Evolutionary conservation across 53 echinoderm and acorn worm genomes (phyloP), one percentile per base, ranked within the genome.

Genomic region (Luidia sarsii): DNA sequence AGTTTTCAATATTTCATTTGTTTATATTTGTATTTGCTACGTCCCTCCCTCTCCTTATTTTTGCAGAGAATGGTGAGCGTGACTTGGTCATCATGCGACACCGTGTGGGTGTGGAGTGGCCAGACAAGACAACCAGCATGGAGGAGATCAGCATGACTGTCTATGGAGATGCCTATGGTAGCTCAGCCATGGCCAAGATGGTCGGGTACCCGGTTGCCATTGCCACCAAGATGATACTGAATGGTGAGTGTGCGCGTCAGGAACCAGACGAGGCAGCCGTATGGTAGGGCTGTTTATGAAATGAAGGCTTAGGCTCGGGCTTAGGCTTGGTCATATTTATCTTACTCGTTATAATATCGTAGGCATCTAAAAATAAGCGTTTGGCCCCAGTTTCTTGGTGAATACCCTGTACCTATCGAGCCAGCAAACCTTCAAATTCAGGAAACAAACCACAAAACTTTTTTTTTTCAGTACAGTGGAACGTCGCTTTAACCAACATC

Each of bases 131-230:
- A 4, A 34, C 63, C 52, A 88, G 88, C 25, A 86, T 79, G 32
- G 90, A 97, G 37, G 93, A 97, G 73, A 65, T 96, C 20, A 86
- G 86, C 71, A 38, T 96, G 67, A 92, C 92, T 1, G 80, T 96
- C 30, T 96, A 96, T 24, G 96, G 96, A 32, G 93, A 96, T 20
- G 86, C 96, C 0, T 79, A 96, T 45, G 96, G 96, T 13, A 30
- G 53, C 39, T 93, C 96, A 28, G 93, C 96, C 30, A 96, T 96
- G 96, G 96, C 96, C 35, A 96, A 87, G 79, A 85, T 83, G 80
- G 96, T 96, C 33, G 96, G 96, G 2, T 96, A 90, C 86, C 96
- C 96, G 10, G 80, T 88, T 33, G 96, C 96, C 14, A 96, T 96
- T 50, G 96, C 70, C 0, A 63, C 96, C n/a, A 90, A 90, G 55